Conservation (phyloP, 2,113 vertebrate genomes). For the Solenodon paradoxus region DNA sequence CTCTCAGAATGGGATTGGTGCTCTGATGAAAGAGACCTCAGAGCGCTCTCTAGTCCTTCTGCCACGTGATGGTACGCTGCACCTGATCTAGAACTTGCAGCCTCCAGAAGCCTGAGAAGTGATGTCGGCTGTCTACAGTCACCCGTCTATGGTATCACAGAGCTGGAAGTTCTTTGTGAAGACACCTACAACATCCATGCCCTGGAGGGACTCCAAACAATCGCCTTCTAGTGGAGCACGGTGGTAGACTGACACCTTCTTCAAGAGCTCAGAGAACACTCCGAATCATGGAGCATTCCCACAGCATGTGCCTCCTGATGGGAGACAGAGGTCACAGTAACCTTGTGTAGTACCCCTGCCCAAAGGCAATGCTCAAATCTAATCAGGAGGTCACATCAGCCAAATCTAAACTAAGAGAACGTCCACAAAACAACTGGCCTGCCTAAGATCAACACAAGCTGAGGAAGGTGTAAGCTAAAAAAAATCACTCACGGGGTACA, state of each 20-base stretch:
- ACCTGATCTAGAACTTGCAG: background rate
- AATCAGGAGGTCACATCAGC: background rate
- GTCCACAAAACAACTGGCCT: background rate
- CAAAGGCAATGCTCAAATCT: background rate
- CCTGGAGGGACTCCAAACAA: background rate
- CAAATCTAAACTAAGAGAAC: slow-evolving; percentile 18
- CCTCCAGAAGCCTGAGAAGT: background rate
- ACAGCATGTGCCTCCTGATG: background rate
- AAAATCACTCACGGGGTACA: no score
- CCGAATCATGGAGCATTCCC: background rate
- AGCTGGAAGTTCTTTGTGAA: background rate
- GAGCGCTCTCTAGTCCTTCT: background rate
- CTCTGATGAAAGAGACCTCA: background rate
- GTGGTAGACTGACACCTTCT: background rate
- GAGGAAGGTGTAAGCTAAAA: background rate
- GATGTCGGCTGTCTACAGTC: background rate
- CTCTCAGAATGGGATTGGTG: background rate
- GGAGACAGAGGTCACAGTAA: background rate
- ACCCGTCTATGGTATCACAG: background rate
- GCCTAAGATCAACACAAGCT: background rate
- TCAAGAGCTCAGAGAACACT: background rate
- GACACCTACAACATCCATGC: background rate
- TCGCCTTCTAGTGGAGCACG: background rate
- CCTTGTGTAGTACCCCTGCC: background rate
- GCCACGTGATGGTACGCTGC: background rate